Base-by-base conservation (phyloP, 2,797 vertebrate species). In the Amphiprion clarkii region DNA sequence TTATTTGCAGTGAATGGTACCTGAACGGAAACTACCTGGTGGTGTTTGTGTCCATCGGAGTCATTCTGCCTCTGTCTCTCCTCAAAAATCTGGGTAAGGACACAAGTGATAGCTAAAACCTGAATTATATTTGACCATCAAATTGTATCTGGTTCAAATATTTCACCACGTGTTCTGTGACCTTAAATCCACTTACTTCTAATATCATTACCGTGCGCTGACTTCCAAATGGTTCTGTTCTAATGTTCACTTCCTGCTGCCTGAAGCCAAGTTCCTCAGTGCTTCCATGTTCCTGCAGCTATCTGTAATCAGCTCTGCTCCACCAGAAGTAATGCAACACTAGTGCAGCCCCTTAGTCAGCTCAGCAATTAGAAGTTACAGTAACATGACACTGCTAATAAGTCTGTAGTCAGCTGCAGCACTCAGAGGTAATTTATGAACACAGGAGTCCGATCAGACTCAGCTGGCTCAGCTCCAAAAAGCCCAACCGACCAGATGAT, bases 21-120 rank as follows among this genome's bases (percentile, higher is more conserved):
- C 70, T 99, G 82, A 95, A 99, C 25, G 98, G 98, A 67, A 99
- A 98, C 94, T 99, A 99, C 94, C 95, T 98, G 71, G 90, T 99
- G 67, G 93, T 99, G 88, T 93, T 99, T 51, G 97, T 99, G 83
- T 98, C 97, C 0, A 31, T 97, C 57, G 94, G 95, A n/a, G 12
- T 99, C 81, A 99, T 99, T 88, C 96, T 99, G 70, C 98, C 98
- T 0, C 94, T 99, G 71, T 97, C 97, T 16, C 94, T 99, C 59
- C 95, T 99, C 46, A 99, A 98, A 92, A 98, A 96, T 64, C 94
- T 99, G 78, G 98, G 98, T 99, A 95, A 93, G 92, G 7, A 70
- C 27, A 5, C 31, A 14, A 53, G 19, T 31, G 9, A 33, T 33
- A 7, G 2, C 33, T 33, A 33, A 2, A 27, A 12, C 44, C 31